Evolutionary conservation across 2,888 invertebrate genomes (phyloP), one percentile per base, ranked within the genome.

Genomic region (Athalia rosae): DNA sequence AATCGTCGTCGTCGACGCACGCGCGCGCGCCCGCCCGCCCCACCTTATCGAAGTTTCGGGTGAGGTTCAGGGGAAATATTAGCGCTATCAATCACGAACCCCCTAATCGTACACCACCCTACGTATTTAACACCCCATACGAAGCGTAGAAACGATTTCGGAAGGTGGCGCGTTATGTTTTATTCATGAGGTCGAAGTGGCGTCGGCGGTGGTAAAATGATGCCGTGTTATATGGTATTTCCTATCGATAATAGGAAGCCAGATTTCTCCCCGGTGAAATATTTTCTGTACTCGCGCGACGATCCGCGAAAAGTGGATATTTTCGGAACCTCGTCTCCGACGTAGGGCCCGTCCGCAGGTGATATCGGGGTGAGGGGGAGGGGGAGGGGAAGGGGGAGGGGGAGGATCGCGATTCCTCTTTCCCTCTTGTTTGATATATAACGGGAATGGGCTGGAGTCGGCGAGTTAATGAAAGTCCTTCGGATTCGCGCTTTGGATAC

Each of bases 1-100:
- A n/a, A n/a, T 28, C 28, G 2, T n/a, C 83, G 82, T 87, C 86
- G 85, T 85, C 83, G 83, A 82, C 84, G 82, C 83, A 85, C 84
- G 28, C 28, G 28, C 28, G 28, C 28, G 28, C 28, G 28, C 83
- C 85, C 84, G 28, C 28, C 28, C 28, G 28, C 28, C 28, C 28
- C 28, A 28, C 87, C 88, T 87, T 87, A 87, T 87, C 88, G 84
- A 76, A 78, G 78, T 80, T 79, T 80, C 79, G 81, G 78, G 79
- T 59, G 66, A 63, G 9, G 73, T 62, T 56, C 45, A 56, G 61
- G 77, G 74, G 79, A 73, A 80, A 88, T 89, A 89, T 89, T 89
- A 89, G 87, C 81, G 85, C 88, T 85, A 89, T 89, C 89, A 86
- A 89, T 89, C 89, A 89, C 86, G 82, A 79, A 81, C 82, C 79